Evolutionary conservation across 2,113 vertebrate species (phyloP), one percentile per base, ranked within the genome.

Genomic region (Heloderma charlesbogerti): DNA sequence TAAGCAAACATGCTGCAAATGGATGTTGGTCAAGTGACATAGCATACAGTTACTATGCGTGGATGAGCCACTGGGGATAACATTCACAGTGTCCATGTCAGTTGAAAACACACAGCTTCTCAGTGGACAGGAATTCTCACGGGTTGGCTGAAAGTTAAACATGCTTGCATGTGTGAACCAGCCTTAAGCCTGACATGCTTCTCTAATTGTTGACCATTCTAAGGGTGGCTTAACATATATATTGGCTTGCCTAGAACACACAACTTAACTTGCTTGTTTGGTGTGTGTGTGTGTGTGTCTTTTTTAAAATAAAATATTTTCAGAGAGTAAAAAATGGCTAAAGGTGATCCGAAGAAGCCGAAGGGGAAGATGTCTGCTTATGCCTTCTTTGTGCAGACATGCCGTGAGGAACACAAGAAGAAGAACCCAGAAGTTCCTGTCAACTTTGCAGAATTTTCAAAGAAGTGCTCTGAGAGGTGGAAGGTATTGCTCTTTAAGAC

Each of bases 301-400:
- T 1, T 12, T 15, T 74, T 15, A 10, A 3, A 6, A 43, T 34
- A 25, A 67, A 54, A 31, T 89, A 7, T 3, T 75, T 84, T 0
- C 79, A 97, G 94, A 97, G 88, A 95, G 91, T 98, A 88, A 89
- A 98, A 90, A 86, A 98, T 98, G 98, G 98, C 97, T 95, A 98
- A 98, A 98, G 98, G 98, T 91, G 98, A 98, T 90, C 98, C 98
- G 72, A 98, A 98, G 96, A 99, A 99, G 96, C 98, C 98, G 88
- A 98, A 98, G 92, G 98, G 98, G 97, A 98, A 98, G 96, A 98
- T 98, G 98, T 98, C 98, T 90, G 97, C 98, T 34, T 98, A 98
- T 92, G 98, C 98, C 89, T 98, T 98, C 97, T 98, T 98, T 89
- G 98, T 98, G 95, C 98, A 98, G 97, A 98, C 98, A 0, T 98